phyloP scores from a whole-genome alignment of 2,888 invertebrate genomes.

The Tenodera sinensis region DNA sequence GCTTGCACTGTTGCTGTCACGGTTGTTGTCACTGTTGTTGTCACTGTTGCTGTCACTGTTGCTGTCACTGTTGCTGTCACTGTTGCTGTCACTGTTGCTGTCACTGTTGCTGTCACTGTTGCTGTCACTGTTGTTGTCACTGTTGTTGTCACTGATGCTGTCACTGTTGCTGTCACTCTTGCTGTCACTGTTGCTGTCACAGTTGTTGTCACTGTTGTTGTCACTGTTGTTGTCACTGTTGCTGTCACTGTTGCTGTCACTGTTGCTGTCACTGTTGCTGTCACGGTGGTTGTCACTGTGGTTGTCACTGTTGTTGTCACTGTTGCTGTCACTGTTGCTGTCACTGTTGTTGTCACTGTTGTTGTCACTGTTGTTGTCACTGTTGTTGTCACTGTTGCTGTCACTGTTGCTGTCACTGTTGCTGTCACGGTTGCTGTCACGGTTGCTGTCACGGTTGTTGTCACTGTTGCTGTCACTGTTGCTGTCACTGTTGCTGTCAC shows the following conservation, averaged over 20 bases:
- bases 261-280: not conserved
- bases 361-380: conserved; percentile 1
- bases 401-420: conserved; percentile 10
- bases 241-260: not conserved
- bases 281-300: too few relatives aligned
- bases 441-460: too few relatives aligned
- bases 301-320: not conserved
- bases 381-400: conserved; percentile 10
- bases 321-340: conserved; percentile 10
- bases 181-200: conserved; percentile 9
- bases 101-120: not conserved
- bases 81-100: not conserved
- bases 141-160: too few relatives aligned
- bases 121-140: not conserved
- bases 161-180: too few relatives aligned
- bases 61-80: conserved; percentile 5
- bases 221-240: conserved; percentile 1
- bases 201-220: not conserved
- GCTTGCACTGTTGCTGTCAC: too few relatives aligned
- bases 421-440: not conserved
- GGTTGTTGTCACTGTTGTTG: too few relatives aligned
- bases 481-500: conserved; percentile 10
- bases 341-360: not conserved
- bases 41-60: not conserved
- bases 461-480: too few relatives aligned